These are phyloP conservation scores for Oryzias dopingdopingensis DNA, from an alignment of 2,797 vertebrate species.

Conservation along the genomic window DNA sequence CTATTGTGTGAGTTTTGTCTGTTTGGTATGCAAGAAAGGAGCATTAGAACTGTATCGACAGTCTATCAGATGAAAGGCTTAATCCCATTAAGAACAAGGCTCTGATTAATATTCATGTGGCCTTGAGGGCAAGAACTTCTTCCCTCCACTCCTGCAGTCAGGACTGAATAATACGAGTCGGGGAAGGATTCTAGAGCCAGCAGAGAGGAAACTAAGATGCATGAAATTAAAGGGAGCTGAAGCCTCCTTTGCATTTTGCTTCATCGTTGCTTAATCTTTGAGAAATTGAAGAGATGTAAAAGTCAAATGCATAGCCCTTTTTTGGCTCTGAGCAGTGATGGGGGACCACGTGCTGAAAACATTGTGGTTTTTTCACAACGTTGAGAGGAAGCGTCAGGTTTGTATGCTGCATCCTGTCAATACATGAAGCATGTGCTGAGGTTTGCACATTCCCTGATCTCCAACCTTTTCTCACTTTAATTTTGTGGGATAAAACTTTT, in stretches of 20 bases:
- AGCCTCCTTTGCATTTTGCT: constrained; percentile 9
- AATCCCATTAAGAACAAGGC: constrained; percentile 58
- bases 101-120: constrained; percentile 67
- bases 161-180: constrained; percentile 36
- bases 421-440: not conserved
- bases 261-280: constrained; percentile 4
- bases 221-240: constrained; percentile 4
- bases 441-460: no score
- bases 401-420: not conserved
- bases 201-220: constrained; percentile 10
- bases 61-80: constrained; percentile 51
- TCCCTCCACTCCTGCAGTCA: constrained; percentile 31
- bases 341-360: not conserved
- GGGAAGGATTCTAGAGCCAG: constrained; percentile 24
- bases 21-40: constrained; percentile 60
- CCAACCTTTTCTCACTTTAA: no score
- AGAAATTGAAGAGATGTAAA: not conserved
- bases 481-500: no score
- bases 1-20: constrained; percentile 43
- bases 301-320: not conserved
- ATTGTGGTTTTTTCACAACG: not conserved
- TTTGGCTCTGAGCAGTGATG: no score
- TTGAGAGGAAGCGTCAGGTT: not conserved
- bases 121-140: constrained; percentile 45
- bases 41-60: constrained; percentile 25